Evolutionary conservation across 2,888 invertebrate species (phyloP).

Genomic region (Chaitophorus viminalis): DNA sequence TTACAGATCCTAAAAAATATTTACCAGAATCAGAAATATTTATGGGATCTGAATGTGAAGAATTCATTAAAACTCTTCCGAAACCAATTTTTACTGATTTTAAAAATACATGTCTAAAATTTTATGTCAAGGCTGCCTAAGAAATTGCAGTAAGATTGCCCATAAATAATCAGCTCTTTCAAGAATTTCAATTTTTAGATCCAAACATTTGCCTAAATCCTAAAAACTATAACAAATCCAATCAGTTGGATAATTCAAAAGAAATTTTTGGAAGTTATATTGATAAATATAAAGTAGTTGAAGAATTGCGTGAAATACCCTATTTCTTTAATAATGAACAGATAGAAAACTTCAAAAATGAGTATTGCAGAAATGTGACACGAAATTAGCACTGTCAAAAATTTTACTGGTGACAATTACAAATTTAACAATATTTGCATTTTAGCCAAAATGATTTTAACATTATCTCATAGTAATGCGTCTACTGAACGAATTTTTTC

Average conservation of each 20-base stretch:
- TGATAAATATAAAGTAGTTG: neutral
- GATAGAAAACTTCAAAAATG: neutral
- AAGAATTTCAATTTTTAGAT: slow-evolving; percentile 18
- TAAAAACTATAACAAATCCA: neutral
- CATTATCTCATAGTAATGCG: neutral
- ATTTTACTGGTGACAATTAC: neutral
- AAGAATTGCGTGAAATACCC: slow-evolving; percentile 21
- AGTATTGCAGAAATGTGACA: neutral
- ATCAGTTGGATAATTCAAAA: neutral
- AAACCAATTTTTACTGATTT: neutral
- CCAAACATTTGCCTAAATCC: neutral
- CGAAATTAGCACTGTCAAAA: neutral
- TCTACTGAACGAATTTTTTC: slow-evolving; percentile 3
- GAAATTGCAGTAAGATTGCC: neutral
- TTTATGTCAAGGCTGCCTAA: neutral
- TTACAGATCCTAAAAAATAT: neutral
- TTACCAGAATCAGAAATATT: slow-evolving; percentile 15
- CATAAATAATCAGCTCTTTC: neutral
- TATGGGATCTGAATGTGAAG: neutral
- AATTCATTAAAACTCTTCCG: neutral
- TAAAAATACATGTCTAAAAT: slow-evolving; percentile 3
- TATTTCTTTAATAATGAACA: neutral
- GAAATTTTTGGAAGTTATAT: neutral
- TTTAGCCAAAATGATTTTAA: neutral
- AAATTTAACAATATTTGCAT: neutral